Evolutionary conservation across 1,140 invertebrate species (phyloP), one percentile per base, ranked within the genome.

Genomic region (Hylyphantes graminicola): DNA sequence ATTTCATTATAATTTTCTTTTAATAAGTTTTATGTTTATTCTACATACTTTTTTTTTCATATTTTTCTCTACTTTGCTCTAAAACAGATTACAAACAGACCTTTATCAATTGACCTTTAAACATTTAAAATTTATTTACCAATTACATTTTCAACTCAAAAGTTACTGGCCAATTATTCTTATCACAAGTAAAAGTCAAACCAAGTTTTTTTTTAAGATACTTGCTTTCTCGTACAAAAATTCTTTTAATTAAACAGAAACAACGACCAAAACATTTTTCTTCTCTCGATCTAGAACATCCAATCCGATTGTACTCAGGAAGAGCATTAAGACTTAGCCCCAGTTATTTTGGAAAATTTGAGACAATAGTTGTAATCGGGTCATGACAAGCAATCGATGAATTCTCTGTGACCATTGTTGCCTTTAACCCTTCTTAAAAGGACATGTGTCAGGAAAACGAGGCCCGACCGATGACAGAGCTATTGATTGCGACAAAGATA

Each of bases 401-500:
- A 12, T 81, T 72, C 68, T 19, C 78, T 65, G 73, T 50, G 54
- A 55, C 15, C 21, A 54, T 21, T 70, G 78, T 65, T 70, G 78
- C 54, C 77, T 80, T 72, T 80, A 68, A 63, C 67, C 19, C 61
- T 53, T 63, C 35, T 21, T 83, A 83, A 75, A 75, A 83, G 70
- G 80, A 83, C 80, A 67, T 83, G 72, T 83, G 72, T 83, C 80
- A 83, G 48, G 50, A 74, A 74, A 82, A 72, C 80, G 75, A 72
- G 50, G 48, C 54, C 17, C 68, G 21, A 82, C 59, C 70, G 80
- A 82, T 82, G 80, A 74, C 79, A 82, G 68, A 64, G 55, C 79
- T 82, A 82, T 82, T 82, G 79, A 82, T 82, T 82, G 70, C 65
- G 79, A 82, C 80, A 81, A 57, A 72, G 78, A 81, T 81, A 81